Evolutionary conservation across 1,140 invertebrate species (phyloP).

Genomic region (Archivesica marissinica): DNA sequence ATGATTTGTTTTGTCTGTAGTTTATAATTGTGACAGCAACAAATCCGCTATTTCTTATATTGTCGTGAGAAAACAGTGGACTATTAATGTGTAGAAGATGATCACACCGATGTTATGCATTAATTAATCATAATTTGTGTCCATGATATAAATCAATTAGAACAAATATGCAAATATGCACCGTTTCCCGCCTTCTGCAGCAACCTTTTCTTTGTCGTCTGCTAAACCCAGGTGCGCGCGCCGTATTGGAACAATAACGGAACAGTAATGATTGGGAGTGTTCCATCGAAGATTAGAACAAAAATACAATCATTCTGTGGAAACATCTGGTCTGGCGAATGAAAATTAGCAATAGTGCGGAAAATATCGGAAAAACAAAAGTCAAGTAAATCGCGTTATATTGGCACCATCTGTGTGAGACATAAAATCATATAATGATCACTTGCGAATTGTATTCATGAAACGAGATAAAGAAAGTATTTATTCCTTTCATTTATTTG

Average conservation of each 20-base stretch:
- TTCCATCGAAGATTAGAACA: constrained; percentile 15
- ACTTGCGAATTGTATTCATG: neutral
- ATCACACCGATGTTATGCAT: too few species aligned
- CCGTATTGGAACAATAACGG: constrained; percentile 11
- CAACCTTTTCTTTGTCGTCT: constrained; percentile 30
- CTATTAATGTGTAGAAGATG: too few species aligned
- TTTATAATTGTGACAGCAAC: too few species aligned
- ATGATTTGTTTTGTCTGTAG: too few species aligned
- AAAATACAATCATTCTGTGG: neutral
- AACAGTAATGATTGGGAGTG: constrained; percentile 32
- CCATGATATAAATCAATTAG: too few species aligned
- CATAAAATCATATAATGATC: constrained; percentile 24
- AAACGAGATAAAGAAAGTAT: neutral
- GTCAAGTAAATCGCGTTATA: constrained; percentile 26
- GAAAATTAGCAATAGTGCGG: constrained; percentile 22
- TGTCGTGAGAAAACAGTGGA: too few species aligned
- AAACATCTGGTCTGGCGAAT: constrained; percentile 22
- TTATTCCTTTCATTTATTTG: too few species aligned
- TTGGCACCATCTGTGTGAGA: constrained; percentile 36
- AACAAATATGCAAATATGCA: constrained; percentile 15
- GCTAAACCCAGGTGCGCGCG: constrained; percentile 31
- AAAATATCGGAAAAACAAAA: constrained; percentile 43
- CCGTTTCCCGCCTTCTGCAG: constrained; percentile 21
- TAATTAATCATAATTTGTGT: too few species aligned
- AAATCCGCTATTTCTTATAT: too few species aligned